phyloP scores from a whole-genome alignment of 1,140 invertebrate genomes.

The Melipona quadrifasciata region DNA sequence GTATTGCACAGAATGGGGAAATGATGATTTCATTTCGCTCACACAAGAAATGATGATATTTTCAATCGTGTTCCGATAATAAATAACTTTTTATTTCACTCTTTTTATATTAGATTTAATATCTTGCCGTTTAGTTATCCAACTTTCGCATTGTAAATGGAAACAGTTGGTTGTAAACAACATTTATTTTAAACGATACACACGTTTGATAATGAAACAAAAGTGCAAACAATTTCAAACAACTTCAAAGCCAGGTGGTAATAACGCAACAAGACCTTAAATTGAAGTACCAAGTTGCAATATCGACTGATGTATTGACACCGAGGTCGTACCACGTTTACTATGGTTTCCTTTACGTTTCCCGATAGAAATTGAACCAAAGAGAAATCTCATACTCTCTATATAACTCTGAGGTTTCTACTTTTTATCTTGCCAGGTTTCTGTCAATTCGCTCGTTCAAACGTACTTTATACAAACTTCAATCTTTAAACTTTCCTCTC shows the following conservation, averaged over 20 bases:
- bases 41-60: too few relatives aligned
- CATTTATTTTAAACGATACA: not conserved
- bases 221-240: too few relatives aligned
- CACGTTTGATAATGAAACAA: not conserved
- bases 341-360: not conserved
- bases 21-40: too few relatives aligned
- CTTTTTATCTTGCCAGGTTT: not conserved
- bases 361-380: not conserved
- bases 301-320: not conserved
- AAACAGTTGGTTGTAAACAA: not conserved
- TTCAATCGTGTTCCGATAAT: too few relatives aligned
- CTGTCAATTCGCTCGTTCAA: not conserved
- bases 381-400: not conserved
- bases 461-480: not conserved
- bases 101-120: too few relatives aligned
- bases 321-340: not conserved
- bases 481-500: not conserved
- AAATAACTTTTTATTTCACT: too few relatives aligned
- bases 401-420: not conserved
- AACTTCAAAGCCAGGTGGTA: not conserved
- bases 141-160: too few relatives aligned
- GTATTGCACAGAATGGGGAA: too few relatives aligned
- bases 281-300: not conserved
- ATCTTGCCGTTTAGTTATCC: too few relatives aligned
- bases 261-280: not conserved